Base-by-base conservation (phyloP, 1,140 invertebrate species). In the Lordiphosa collinella region DNA sequence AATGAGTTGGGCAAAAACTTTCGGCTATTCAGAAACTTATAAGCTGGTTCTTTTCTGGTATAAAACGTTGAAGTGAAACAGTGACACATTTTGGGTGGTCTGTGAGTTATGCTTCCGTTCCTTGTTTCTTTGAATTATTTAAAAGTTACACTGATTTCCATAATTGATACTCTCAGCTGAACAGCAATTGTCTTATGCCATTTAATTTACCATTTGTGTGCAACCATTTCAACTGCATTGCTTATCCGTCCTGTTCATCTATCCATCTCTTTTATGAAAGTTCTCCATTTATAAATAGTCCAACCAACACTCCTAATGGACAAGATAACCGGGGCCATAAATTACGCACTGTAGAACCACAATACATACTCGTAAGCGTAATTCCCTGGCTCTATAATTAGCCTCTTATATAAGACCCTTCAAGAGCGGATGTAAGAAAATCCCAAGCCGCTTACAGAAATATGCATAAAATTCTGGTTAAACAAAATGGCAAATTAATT, bases 401-500 rank as follows among this genome's bases (percentile, higher is more conserved):
- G 75, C 56, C 75, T 75, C 49, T 59, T 22, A 5, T 22, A 1
- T 22, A 22, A 22, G 18, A 22, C 18, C 18, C 18, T 22, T 22
- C 18, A 70, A 25, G 35, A 38, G 8, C n/a, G 11, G 43, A 7
- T 18, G 8, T 12, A 29, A 13, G 6, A 47, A 32, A 46, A 65
- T 22, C 13, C 31, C 29, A 38, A 34, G 43, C 13, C 36, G 29
- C 46, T 32, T 16, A 53, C 55, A 53, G 41, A 56, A 37, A 35
- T 61, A 43, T 47, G 47, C 62, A 74, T 61, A 49, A 48, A 68
- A 80, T 79, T 74, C 75, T 74, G 59, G 22, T 66, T 66, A 58
- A 37, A 38, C 16, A 74, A 70, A 82, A 82, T 82, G 57, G 50
- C 41, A 56, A 79, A 70, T 70, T 79, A 75, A 79, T 79, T 82